Percentiles rank a stretch among this genome's conserved stretches.
These are phyloP conservation scores for Mandrillus leucophaeus DNA, from an alignment of 2,113 vertebrate genomes.

Conservation along the genomic window DNA sequence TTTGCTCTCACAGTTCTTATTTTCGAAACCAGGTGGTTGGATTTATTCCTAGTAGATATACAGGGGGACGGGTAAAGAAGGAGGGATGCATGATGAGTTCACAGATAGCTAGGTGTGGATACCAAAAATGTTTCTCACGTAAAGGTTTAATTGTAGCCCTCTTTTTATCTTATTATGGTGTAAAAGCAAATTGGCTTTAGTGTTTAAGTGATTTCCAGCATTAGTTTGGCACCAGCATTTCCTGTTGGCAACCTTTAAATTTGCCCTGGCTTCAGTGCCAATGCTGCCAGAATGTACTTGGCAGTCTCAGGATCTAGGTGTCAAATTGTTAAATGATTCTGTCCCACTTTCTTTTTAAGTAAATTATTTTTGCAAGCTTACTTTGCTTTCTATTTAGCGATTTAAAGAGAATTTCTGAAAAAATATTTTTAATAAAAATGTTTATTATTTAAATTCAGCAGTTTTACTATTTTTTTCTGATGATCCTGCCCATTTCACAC, in stretches of 20 bases:
- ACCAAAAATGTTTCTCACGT: background rate
- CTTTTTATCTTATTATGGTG: background rate
- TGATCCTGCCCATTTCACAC: background rate
- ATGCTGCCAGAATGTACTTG: background rate
- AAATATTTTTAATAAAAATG: background rate
- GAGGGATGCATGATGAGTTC: background rate
- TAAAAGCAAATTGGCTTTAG: conserved; percentile 49
- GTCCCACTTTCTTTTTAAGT: conserved; percentile 23
- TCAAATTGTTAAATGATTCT: conserved; percentile 30
- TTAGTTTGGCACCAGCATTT: background rate
- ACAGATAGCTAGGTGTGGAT: background rate
- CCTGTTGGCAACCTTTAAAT: background rate
- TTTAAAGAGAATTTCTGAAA: conserved; percentile 13
- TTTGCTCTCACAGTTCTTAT: background rate
- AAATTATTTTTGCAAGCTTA: background rate
- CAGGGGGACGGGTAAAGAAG: fast-evolving
- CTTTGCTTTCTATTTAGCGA: background rate
- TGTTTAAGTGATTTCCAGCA: conserved; percentile 24
- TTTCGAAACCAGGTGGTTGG: background rate
- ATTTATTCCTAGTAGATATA: background rate
- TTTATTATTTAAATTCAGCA: background rate
- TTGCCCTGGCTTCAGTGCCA: background rate
- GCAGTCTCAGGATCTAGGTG: conserved; percentile 6
- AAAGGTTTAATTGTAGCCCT: background rate
- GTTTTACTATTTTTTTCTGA: background rate